Base-by-base conservation (phyloP, 1,140 invertebrate genomes). In the Drosophila pachea region DNA sequence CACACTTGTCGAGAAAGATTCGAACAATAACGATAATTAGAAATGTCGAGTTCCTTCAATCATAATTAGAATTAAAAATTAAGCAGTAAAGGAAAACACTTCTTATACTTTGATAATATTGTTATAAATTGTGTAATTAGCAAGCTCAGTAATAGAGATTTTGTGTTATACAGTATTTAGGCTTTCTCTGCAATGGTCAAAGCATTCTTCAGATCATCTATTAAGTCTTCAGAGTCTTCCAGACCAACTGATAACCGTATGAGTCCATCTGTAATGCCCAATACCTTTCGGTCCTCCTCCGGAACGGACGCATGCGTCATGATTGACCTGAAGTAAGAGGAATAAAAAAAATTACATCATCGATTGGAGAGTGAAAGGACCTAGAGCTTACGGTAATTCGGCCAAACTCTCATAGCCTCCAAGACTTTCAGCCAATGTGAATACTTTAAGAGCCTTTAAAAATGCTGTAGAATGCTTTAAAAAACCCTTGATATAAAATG, bases 321-420 rank as follows among this genome's bases (percentile, higher is more conserved):
- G 91, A 78, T 93, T 93, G 83, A 87, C 8, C 81, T 77, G 22
- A 32, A 73, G 50, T 61, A 42, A 16, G n/a, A 33, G 54, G n/a
- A 33, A 58, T 29, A 11, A 7, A 29, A 29, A 65, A 31, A 63
- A 42, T 9, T 16, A 8, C 29, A 31, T 4, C 22, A 3, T n/a
- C 38, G 2, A 22, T 43, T 22, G 11, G n/a, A 32, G 5, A 29
- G 32, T 32, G 5, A 3, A 49, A 32, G 1, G n/a, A 40, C 38
- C 16, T 29, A 48, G 14, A n/a, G 94, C 94, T 93, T 91, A 95
- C 94, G 96, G 95, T 68, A 95, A 89, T 90, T 95, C 94, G 2
- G 94, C 94, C 38, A 99, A 92, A 89, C 97, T 98, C 89, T 99
- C 98, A 88, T 95, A 98, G 54, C 97, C 97, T 52, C 98, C 98